A percentile compares a stretch with the other conserved stretches of the same genome.
Conservation (phyloP, 2,113 vertebrate genomes). For the Australoheros scitulus region DNA sequence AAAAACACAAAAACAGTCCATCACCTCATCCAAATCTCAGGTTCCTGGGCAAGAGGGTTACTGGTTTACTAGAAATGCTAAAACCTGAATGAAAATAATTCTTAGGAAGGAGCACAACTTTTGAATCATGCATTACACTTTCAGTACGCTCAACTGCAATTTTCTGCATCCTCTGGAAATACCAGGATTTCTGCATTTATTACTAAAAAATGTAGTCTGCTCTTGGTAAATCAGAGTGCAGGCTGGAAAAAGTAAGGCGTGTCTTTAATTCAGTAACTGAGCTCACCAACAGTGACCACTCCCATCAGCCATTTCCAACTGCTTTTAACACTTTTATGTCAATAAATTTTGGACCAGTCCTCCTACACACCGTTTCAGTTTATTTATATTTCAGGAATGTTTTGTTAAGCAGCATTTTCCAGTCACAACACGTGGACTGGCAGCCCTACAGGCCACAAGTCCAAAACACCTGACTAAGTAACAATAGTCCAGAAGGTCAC, state of each 20-base stretch:
- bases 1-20: background rate
- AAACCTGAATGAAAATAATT: constrained; percentile 13
- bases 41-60: background rate
- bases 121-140: background rate
- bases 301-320: background rate
- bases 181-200: background rate
- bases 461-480: background rate
- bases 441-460: background rate
- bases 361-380: background rate
- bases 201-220: background rate
- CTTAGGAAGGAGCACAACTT: background rate
- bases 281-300: background rate
- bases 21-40: background rate
- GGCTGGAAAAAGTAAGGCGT: background rate
- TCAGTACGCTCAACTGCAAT: background rate
- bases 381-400: background rate
- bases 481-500: background rate
- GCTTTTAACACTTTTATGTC: background rate
- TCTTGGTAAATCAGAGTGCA: background rate
- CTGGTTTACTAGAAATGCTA: background rate
- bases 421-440: accelerated
- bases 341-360: background rate
- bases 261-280: background rate
- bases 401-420: background rate
- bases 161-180: background rate